Percentiles rank a stretch among this genome's conserved stretches.
phyloP scores from a whole-genome alignment of 2,888 invertebrate genomes.

The Zhuqinia jingwanae region DNA sequence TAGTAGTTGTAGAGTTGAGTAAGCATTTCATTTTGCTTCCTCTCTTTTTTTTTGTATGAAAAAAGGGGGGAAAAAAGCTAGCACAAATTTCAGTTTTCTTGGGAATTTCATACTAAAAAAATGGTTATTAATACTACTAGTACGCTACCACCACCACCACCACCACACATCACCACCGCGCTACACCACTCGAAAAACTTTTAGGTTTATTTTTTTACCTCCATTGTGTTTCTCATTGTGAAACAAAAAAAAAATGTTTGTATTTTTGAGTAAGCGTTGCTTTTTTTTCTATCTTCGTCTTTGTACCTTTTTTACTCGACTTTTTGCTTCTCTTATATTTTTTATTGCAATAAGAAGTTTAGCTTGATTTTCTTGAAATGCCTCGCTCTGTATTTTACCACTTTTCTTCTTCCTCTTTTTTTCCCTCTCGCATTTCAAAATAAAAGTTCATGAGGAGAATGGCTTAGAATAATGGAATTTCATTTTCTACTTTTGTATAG shows the following conservation, averaged over 20 bases:
- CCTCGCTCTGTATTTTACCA: not conserved
- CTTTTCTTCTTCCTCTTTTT: constrained; percentile 15
- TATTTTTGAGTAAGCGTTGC: not conserved
- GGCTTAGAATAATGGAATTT: constrained; percentile 54
- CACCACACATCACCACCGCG: too few relatives aligned
- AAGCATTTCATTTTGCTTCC: constrained; percentile 43
- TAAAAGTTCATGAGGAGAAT: constrained; percentile 51
- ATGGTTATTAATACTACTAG: not conserved
- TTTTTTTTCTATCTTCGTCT: too few relatives aligned
- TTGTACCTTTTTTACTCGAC: constrained; percentile 17
- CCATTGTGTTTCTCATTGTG: constrained; percentile 1
- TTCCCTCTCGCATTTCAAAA: constrained; percentile 20
- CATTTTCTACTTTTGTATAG: constrained; percentile 40
- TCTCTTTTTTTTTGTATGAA: constrained; percentile 6
- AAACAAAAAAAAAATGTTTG: not conserved
- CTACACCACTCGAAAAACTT: constrained; percentile 1
- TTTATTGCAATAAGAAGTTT: constrained; percentile 16
- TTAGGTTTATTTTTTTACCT: too few relatives aligned
- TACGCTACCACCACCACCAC: too few relatives aligned
- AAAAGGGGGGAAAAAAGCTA: not conserved
- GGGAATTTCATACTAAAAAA: not conserved
- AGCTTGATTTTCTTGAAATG: constrained; percentile 43
- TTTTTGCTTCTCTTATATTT: not conserved
- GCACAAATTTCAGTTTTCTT: not conserved
- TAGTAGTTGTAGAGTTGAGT: too few relatives aligned